Conservation (phyloP, 2,888 invertebrate genomes). For the Drosophila parthenogenetica region DNA sequence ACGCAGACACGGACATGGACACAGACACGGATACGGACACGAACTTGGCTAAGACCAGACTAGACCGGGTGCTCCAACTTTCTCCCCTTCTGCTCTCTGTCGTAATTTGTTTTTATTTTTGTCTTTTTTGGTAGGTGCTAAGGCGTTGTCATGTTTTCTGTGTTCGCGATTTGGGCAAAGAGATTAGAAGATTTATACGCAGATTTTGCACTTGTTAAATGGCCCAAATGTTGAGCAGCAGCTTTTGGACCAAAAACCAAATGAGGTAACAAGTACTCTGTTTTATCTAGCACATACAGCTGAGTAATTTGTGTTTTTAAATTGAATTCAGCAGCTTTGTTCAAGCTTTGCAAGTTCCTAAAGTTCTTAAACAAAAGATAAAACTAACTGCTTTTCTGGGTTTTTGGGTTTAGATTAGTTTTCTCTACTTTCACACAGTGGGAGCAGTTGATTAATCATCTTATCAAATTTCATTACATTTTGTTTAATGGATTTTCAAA, state of each 20-base stretch:
- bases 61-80: background rate
- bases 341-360: slow-evolving; percentile 7
- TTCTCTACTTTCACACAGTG: slow-evolving; percentile 15
- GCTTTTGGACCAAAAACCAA: background rate
- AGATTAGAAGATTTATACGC: slow-evolving; percentile 75
- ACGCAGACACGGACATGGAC: slow-evolving; percentile 30
- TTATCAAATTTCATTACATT: slow-evolving; percentile 41
- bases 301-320: slow-evolving; percentile 39
- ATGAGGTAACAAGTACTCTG: background rate
- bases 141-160: slow-evolving; percentile 57
- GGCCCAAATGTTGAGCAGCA: slow-evolving; percentile 20
- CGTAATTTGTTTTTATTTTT: slow-evolving; percentile 8
- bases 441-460: slow-evolving; percentile 35
- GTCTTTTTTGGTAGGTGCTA: slow-evolving; percentile 52
- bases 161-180: slow-evolving; percentile 55
- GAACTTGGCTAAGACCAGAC: slow-evolving; percentile 10
- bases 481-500: slow-evolving; percentile 38
- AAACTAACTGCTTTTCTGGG: slow-evolving; percentile 5
- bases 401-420: background rate
- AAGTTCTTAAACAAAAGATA: slow-evolving; percentile 15
- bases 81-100: background rate
- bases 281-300: slow-evolving; percentile 13
- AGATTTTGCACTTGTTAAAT: slow-evolving; percentile 72
- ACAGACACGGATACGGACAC: slow-evolving; percentile 36
- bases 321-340: slow-evolving; percentile 47